Percentiles rank a stretch among this genome's conserved stretches.
These are phyloP conservation scores for Mesochorus sp. DNA, from an alignment of 2,888 invertebrate species.

Conservation along the genomic window DNA sequence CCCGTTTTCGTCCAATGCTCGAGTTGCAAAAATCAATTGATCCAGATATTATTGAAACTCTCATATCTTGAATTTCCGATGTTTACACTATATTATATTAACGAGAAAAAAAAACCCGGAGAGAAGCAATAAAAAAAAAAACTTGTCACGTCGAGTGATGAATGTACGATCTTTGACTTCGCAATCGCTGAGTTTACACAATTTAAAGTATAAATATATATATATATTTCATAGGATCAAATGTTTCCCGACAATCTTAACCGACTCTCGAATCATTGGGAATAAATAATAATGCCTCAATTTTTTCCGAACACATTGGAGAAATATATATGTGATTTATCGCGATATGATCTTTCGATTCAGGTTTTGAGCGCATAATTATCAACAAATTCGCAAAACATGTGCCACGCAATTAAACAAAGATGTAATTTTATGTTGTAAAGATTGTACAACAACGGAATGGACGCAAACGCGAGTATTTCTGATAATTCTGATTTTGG, in stretches of 20 bases:
- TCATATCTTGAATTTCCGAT: slow-evolving; percentile 55
- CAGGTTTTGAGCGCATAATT: slow-evolving; percentile 35
- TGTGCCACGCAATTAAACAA: slow-evolving; percentile 43
- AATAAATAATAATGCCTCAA: slow-evolving; percentile 24
- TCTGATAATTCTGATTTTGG: slow-evolving; percentile 45
- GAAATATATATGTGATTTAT: slow-evolving; percentile 30
- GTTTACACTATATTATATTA: slow-evolving; percentile 44
- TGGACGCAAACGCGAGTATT: slow-evolving; percentile 26
- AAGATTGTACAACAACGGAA: slow-evolving; percentile 8
- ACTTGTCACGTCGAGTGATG: slow-evolving; percentile 40
- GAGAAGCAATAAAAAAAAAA: slow-evolving; percentile 17
- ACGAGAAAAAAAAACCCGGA: slow-evolving; percentile 1
- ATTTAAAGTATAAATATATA: slow-evolving; percentile 40
- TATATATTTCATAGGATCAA: slow-evolving; percentile 59
- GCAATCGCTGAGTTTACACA: slow-evolving; percentile 46
- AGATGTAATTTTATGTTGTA: slow-evolving; percentile 13
- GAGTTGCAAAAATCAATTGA: slow-evolving; percentile 37
- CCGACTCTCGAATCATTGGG: slow-evolving; percentile 51
- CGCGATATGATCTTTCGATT: slow-evolving; percentile 36
- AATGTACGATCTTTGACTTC: slow-evolving; percentile 31
- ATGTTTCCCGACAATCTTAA: slow-evolving; percentile 65
- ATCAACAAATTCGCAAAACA: slow-evolving; percentile 43
- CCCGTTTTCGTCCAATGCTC: slow-evolving; percentile 36
- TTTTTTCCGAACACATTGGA: slow-evolving; percentile 10
- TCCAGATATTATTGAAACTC: slow-evolving; percentile 40